Percentiles rank a stretch among this genome's conserved stretches.
phyloP scores from a whole-genome alignment of 1,140 invertebrate genomes.

The Lepidurus couesii region DNA sequence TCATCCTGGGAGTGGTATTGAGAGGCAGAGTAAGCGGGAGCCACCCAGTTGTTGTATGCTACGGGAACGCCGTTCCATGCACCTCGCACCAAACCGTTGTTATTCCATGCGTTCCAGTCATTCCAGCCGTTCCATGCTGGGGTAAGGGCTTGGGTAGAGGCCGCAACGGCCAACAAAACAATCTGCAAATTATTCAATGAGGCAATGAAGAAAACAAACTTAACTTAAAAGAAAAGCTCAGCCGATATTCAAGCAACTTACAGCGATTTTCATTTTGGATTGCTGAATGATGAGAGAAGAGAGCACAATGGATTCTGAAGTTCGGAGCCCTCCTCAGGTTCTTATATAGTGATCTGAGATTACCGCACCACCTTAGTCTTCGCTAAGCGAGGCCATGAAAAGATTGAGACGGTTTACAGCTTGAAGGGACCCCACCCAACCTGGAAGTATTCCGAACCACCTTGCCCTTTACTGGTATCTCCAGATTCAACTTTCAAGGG shows the following conservation, averaged over 20 bases:
- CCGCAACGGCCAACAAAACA: constrained; percentile 40
- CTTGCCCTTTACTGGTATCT: neutral
- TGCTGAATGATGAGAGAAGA: constrained; percentile 5
- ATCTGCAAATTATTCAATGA: constrained; percentile 39
- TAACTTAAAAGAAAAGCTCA: neutral
- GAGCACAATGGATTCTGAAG: neutral
- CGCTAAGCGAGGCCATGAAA: neutral
- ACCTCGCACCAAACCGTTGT: neutral
- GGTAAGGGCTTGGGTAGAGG: constrained; percentile 36
- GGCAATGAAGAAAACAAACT: neutral
- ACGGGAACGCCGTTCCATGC: constrained; percentile 22
- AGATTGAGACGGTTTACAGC: neutral
- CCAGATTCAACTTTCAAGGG: neutral
- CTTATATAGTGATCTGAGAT: constrained; percentile 10
- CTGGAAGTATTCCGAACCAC: neutral
- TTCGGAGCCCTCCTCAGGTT: neutral
- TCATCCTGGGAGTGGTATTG: constrained; percentile 41
- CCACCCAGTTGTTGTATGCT: constrained; percentile 23
- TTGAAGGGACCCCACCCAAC: neutral
- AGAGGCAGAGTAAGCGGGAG: constrained; percentile 29
- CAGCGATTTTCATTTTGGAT: constrained; percentile 13
- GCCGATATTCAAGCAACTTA: neutral
- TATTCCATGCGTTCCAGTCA: constrained; percentile 26
- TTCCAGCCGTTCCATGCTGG: constrained; percentile 19
- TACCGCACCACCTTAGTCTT: neutral